Evolutionary conservation across 2,797 vertebrate species (phyloP).

Genomic region (Moxostoma hubbsi): DNA sequence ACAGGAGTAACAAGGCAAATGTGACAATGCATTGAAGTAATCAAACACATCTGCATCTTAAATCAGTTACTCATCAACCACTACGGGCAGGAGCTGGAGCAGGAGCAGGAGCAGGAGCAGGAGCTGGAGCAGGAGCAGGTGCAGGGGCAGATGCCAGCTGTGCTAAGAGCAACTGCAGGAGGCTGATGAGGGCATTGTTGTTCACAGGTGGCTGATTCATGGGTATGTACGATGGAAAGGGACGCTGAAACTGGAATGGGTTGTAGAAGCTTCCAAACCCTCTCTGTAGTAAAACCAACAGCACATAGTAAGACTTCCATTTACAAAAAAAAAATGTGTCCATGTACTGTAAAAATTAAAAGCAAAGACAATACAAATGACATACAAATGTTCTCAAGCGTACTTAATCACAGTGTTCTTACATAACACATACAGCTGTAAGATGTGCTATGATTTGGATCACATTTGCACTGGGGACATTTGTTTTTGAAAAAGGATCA

Average conservation of each 20-base stretch:
- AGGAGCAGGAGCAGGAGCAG: not conserved
- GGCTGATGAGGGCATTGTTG: constrained; percentile 11
- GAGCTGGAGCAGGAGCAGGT: not conserved
- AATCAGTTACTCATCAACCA: constrained; percentile 3
- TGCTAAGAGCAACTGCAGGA: constrained; percentile 33
- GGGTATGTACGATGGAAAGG: constrained; percentile 13
- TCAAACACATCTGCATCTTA: not conserved
- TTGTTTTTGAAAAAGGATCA: too few relatives aligned
- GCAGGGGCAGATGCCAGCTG: not conserved
- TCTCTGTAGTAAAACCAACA: not conserved
- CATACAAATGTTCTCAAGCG: too few relatives aligned
- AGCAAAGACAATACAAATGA: too few relatives aligned
- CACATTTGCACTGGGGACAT: too few relatives aligned
- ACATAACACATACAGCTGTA: too few relatives aligned
- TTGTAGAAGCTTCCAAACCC: constrained; percentile 9
- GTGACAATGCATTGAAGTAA: not conserved
- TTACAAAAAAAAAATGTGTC: not conserved
- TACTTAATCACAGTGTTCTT: too few relatives aligned
- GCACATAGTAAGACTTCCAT: not conserved
- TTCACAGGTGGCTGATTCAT: constrained; percentile 1
- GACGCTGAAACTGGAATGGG: constrained; percentile 1
- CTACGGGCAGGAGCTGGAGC: not conserved
- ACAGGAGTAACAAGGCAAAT: not conserved
- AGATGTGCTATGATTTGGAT: too few relatives aligned
- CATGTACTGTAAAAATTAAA: too few relatives aligned